These are phyloP conservation scores for zebrafish (Danio rerio) DNA, from an alignment of 2,113 vertebrate genomes.

Conservation along the genomic window GRCz12tu NC_133187.1:35227501-35228000, in stretches of 20 bases:
- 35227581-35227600: background rate
- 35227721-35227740: too few species aligned
- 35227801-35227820: conserved; percentile 62
- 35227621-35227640: background rate
- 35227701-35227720: too few species aligned
- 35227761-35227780: background rate
- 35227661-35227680: background rate
- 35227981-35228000: conserved; percentile 16
- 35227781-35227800: background rate
- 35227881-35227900: conserved; percentile 61
- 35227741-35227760: too few species aligned
- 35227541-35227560: background rate
- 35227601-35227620: background rate
- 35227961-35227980: background rate
- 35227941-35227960: too few species aligned
- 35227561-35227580: background rate
- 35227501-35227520: background rate
- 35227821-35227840: conserved; percentile 69
- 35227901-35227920: conserved; percentile 40
- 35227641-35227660: background rate
- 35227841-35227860: conserved; percentile 58
- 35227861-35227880: conserved; percentile 63
- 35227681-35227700: background rate
- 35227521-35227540: background rate
- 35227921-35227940: conserved; percentile 43